Conservation (phyloP, 2,113 vertebrate genomes). For the Promerops cafer region DNA sequence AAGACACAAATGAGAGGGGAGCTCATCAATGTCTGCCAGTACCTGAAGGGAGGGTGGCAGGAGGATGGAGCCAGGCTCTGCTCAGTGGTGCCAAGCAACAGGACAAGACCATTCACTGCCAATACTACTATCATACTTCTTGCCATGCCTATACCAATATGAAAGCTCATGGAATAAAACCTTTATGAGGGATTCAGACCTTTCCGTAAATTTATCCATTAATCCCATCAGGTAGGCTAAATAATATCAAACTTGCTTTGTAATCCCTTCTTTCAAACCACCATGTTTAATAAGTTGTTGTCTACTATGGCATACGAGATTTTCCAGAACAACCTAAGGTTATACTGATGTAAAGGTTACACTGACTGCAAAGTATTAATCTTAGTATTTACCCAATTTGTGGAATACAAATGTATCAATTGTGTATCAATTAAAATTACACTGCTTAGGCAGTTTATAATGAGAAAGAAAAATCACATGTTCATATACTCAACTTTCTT, state of each 20-base stretch:
- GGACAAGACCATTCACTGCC: background rate
- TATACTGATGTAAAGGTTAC: background rate
- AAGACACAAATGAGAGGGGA: background rate
- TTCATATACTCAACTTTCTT: conserved; percentile 36
- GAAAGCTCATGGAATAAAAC: background rate
- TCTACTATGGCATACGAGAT: background rate
- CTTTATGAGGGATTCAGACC: background rate
- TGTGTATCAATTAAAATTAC: conserved; percentile 36
- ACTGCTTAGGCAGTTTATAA: conserved; percentile 30
- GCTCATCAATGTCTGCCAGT: background rate
- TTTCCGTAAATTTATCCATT: background rate
- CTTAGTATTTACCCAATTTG: background rate
- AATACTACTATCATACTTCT: background rate
- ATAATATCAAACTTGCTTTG: background rate
- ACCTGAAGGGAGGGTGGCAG: background rate
- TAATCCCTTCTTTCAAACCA: background rate
- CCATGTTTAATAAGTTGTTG: background rate
- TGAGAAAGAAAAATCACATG: conserved; percentile 41
- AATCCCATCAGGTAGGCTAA: background rate
- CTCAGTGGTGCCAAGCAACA: rapidly evolving
- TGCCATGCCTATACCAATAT: background rate
- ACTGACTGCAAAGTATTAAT: background rate
- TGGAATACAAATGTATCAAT: background rate
- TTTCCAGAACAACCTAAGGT: background rate
- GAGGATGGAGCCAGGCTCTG: background rate